Conservation (phyloP, 2,888 invertebrate species). For the Drosophila anomalata region DNA sequence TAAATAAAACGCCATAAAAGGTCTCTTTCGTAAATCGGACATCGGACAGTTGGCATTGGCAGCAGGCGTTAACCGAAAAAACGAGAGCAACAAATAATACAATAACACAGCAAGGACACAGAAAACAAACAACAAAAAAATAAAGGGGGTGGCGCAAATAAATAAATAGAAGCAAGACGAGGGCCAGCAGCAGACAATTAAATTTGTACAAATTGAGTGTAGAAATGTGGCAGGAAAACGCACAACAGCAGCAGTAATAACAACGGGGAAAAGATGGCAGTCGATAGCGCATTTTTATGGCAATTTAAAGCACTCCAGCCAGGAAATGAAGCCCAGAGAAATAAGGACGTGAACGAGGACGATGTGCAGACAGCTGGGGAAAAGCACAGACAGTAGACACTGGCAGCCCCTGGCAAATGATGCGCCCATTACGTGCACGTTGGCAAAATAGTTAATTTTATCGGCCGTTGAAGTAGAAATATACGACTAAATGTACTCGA, state of each 20-base stretch:
- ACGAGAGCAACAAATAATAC: slow-evolving; percentile 61
- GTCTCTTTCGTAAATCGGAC: slow-evolving; percentile 28
- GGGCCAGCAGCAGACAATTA: slow-evolving; percentile 69
- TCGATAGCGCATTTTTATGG: slow-evolving; percentile 72
- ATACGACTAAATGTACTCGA: slow-evolving; percentile 61
- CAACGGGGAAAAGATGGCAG: slow-evolving; percentile 56
- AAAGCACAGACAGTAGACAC: slow-evolving; percentile 13
- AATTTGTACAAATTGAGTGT: slow-evolving; percentile 78
- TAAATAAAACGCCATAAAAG: slow-evolving; percentile 74
- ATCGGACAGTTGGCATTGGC: slow-evolving; percentile 44
- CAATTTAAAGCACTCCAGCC: slow-evolving; percentile 73
- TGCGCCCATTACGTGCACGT: slow-evolving; percentile 72
- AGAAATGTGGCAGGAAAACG: slow-evolving; percentile 67
- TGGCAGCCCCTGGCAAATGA: slow-evolving; percentile 57
- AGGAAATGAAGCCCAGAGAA: slow-evolving; percentile 56
- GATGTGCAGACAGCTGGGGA: slow-evolving; percentile 26
- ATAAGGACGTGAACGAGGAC: slow-evolving; percentile 12
- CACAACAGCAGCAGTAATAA: slow-evolving; percentile 37
- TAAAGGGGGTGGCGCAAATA: slow-evolving; percentile 51
- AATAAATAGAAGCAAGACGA: slow-evolving; percentile 46
- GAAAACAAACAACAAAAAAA: slow-evolving; percentile 22
- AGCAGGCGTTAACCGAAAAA: slow-evolving; percentile 57
- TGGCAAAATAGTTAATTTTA: slow-evolving; percentile 74
- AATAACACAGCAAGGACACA: slow-evolving; percentile 19
- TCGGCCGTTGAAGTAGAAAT: slow-evolving; percentile 70